phyloP scores from a whole-genome alignment of 2,113 vertebrate genomes.

The Oryzias melastigma region DNA sequence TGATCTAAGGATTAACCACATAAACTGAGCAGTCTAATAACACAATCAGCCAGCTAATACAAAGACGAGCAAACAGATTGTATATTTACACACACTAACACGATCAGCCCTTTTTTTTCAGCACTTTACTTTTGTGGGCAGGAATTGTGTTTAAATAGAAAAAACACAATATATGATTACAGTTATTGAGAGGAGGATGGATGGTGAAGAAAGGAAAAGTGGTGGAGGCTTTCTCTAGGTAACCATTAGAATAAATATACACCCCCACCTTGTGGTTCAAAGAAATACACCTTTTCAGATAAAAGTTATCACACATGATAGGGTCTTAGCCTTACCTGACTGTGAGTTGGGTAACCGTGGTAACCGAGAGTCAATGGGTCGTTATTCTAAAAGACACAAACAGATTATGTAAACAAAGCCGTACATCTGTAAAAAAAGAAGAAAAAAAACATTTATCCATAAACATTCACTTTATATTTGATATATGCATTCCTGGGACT shows the following conservation, averaged over 20 bases:
- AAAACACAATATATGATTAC: constrained; percentile 26
- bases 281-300: constrained; percentile 21
- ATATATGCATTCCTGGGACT: too few species aligned
- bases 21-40: constrained; percentile 74
- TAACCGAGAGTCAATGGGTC: constrained; percentile 76
- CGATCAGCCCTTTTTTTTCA: neutral
- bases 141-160: constrained; percentile 19
- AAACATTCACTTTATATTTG: too few species aligned
- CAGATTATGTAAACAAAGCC: constrained; percentile 23
- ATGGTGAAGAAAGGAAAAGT: constrained; percentile 17
- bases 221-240: constrained; percentile 45
- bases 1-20: constrained; percentile 77
- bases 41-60: constrained; percentile 61
- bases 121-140: constrained; percentile 12
- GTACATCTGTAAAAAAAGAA: constrained; percentile 17
- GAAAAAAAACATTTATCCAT: too few species aligned
- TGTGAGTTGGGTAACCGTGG: constrained; percentile 75
- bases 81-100: constrained; percentile 1
- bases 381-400: constrained; percentile 74
- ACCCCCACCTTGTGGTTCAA: constrained; percentile 63
- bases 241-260: constrained; percentile 57
- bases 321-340: constrained; percentile 69
- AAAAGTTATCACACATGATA: constrained; percentile 15
- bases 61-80: constrained; percentile 56
- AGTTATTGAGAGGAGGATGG: constrained; percentile 16